Evolutionary conservation across 1,140 invertebrate genomes (phyloP).

Genomic region (Stegodyphus dumicola): DNA sequence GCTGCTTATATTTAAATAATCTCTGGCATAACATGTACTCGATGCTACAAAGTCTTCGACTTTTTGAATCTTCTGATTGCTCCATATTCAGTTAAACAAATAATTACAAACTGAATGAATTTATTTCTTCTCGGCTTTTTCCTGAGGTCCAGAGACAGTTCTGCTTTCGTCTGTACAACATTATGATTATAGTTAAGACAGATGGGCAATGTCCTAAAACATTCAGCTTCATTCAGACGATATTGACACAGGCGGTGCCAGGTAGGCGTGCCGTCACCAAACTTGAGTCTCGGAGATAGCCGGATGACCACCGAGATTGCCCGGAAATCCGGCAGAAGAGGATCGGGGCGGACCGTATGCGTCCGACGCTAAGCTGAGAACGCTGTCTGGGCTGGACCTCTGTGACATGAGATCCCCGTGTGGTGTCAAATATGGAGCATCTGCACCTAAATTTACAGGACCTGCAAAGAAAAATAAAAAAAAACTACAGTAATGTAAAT

Average conservation of each 20-base stretch:
- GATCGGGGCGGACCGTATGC: conserved; percentile 57
- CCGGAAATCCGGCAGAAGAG: conserved; percentile 43
- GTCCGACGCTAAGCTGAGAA: conserved; percentile 58
- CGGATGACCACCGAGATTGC: conserved; percentile 20
- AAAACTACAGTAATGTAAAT: too few relatives aligned
- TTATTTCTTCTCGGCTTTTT: too few relatives aligned
- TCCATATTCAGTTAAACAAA: too few relatives aligned
- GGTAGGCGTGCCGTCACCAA: conserved; percentile 53
- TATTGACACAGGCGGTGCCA: conserved; percentile 37
- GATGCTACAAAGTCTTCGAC: too few relatives aligned
- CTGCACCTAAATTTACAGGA: conserved; percentile 52
- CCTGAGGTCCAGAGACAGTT: too few relatives aligned
- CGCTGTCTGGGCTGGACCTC: conserved; percentile 59
- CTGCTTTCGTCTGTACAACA: too few relatives aligned
- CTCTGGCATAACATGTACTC: too few relatives aligned
- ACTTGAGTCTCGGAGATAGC: conserved; percentile 54
- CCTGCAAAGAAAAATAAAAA: conserved; percentile 23
- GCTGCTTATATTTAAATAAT: too few relatives aligned
- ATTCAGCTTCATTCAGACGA: neutral
- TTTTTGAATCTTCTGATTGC: too few relatives aligned
- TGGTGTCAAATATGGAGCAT: conserved; percentile 52
- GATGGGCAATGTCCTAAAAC: too few relatives aligned
- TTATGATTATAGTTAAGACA: too few relatives aligned
- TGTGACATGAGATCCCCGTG: conserved; percentile 57
- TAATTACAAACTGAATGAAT: too few relatives aligned